Evolutionary conservation across 2,797 vertebrate species (phyloP).

Genomic region (Heliangelus exortis): DNA sequence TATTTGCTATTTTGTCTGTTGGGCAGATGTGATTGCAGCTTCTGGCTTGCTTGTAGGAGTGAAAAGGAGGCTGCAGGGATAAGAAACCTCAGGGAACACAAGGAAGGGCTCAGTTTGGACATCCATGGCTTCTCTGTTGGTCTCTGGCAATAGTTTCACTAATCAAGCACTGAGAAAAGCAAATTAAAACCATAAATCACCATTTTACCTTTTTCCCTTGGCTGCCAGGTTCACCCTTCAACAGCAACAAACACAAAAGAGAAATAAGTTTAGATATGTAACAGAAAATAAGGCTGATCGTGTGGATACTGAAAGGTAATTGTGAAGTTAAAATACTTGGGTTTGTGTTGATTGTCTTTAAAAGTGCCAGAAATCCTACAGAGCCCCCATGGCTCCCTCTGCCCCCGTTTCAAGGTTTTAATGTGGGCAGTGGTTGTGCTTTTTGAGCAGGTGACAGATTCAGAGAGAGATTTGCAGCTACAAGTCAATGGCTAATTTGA

Average conservation of each 20-base stretch:
- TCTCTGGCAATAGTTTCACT: not conserved
- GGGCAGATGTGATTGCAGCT: conserved; percentile 14
- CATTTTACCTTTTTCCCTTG: conserved; percentile 72
- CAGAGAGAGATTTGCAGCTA: not conserved
- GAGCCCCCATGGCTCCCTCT: not conserved
- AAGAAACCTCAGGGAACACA: not conserved
- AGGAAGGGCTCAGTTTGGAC: not conserved
- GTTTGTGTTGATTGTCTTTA: not conserved
- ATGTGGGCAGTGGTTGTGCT: not conserved
- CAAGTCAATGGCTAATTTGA: not conserved
- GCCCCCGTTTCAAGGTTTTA: not conserved
- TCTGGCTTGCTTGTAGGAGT: not conserved
- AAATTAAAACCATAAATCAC: too few species aligned
- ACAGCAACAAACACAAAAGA: not conserved
- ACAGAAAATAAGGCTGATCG: not conserved
- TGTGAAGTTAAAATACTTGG: not conserved
- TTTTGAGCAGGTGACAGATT: not conserved
- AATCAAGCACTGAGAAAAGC: not conserved
- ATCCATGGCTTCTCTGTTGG: fast-evolving
- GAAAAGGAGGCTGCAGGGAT: not conserved
- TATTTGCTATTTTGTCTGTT: not conserved
- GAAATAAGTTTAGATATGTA: not conserved
- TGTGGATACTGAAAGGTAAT: not conserved
- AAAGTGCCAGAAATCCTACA: not conserved
- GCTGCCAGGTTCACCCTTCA: conserved; percentile 71